These are phyloP conservation scores for Dasypus novemcinctus DNA, from an alignment of 2,113 vertebrate species.

Conservation along the genomic window DNA sequence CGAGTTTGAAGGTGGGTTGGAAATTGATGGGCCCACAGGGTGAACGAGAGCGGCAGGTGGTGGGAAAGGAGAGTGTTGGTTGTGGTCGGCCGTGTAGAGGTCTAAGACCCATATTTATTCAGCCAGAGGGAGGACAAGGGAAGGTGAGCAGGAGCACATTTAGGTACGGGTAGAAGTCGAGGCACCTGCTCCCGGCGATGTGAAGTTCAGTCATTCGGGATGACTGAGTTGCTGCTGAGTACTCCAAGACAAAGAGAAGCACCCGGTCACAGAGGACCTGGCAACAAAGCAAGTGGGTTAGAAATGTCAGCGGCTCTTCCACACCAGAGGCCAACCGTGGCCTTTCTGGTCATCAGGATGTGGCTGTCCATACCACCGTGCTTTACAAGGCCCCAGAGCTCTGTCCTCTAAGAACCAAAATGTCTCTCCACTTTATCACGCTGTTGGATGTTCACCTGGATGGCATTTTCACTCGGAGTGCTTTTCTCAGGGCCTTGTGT, in stretches of 20 bases:
- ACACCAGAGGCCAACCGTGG: accelerated
- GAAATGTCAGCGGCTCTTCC: no score
- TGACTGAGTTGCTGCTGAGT: no score
- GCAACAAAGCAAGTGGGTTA: neutral
- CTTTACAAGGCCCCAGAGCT: neutral
- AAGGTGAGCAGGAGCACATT: no score
- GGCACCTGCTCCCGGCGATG: neutral
- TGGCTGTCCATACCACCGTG: neutral
- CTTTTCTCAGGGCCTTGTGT: neutral
- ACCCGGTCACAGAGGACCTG: neutral
- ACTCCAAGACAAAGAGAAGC: neutral
- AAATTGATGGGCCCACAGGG: neutral
- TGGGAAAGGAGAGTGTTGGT: accelerated
- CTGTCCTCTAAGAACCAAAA: neutral
- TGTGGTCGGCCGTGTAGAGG: accelerated
- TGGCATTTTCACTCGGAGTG: accelerated
- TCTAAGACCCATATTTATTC: no score
- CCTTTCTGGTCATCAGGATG: no score
- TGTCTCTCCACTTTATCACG: neutral
- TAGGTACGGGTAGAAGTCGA: no score
- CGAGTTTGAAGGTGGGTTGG: neutral
- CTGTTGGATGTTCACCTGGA: neutral
- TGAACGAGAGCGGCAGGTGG: neutral
- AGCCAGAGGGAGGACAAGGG: neutral
- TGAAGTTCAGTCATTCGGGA: neutral